Base-by-base conservation (phyloP, 2,113 vertebrate genomes). In the Leucopsar rothschildi region DNA sequence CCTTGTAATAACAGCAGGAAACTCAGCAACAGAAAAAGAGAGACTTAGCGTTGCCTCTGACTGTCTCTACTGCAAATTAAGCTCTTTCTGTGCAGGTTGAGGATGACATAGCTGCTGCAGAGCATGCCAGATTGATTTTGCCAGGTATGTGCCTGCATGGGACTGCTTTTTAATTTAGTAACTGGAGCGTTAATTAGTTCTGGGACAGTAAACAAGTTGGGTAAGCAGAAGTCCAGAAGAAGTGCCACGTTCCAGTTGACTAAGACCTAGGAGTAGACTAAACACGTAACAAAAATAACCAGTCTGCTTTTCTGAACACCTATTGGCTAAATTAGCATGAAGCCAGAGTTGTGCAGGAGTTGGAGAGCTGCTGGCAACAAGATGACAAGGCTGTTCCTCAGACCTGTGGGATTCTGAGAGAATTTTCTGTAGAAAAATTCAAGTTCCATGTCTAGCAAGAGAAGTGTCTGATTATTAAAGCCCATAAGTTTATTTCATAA, bases 131-230 rank as follows among this genome's bases (percentile, higher is more conserved):
- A 92, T 88, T 78, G 80, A 94, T 94, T 86, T 90, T 93, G 15
- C 33, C 47, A 88, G 64, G 17, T 50, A 71, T 94, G 92, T 90
- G 88, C 68, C 71, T 75, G 39, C 60, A 83, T 44, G 28, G 13
- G 17, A 44, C 28, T 71, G 29, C 24, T 77, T 90, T 94, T 81
- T 73, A 86, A 80, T 96, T 96, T 88, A 83, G 80, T 83, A 86
- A 83, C 60, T 66, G 44, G 29, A 78, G 29, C 23, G 49, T 83
- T 90, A 81, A 95, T 92, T 92, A 66, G 56, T 81, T 78, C 60
- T 66, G 28, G 47, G 56, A 56, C 23, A 8, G 53, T 71, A 86
- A 93, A 90, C 53, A 91, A 23, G 17, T 39, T 92, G 64, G 77
- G 90, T 86, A 92, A 92, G n/a, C 49, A 91, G 31, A 18, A 93